phyloP scores from a whole-genome alignment of 2,113 vertebrate genomes.

The Sarotherodon lohbergeri region DNA sequence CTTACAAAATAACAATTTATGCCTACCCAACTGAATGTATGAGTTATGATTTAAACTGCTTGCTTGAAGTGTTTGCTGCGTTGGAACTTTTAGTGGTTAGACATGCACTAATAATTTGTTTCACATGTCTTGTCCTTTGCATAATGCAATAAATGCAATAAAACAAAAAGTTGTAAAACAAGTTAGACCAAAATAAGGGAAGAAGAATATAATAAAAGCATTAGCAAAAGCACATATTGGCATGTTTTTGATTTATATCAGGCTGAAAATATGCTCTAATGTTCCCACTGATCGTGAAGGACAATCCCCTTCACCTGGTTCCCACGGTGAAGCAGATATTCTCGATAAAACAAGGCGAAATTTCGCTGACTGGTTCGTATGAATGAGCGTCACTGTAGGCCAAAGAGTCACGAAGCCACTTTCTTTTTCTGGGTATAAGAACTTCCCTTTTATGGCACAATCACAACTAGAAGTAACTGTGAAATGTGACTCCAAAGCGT shows the following conservation, averaged over 20 bases:
- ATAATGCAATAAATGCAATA: background rate
- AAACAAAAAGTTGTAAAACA: background rate
- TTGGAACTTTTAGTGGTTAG: background rate
- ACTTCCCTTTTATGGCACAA: background rate
- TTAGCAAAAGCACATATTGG: accelerated
- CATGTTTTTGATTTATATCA: background rate
- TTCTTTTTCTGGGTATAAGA: background rate
- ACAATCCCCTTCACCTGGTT: background rate
- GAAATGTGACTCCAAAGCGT: accelerated
- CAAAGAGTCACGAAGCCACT: background rate
- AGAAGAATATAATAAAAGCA: background rate
- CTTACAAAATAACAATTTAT: background rate
- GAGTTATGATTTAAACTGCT: accelerated
- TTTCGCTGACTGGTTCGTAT: background rate
- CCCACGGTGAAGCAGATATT: background rate
- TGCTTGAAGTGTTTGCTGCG: background rate
- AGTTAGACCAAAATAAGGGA: accelerated
- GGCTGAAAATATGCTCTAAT: background rate
- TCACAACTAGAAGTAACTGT: background rate
- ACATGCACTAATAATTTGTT: background rate
- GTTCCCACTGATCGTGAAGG: background rate
- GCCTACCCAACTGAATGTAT: background rate
- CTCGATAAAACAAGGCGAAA: background rate
- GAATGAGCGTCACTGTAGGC: background rate
- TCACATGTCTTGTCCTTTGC: background rate